Percentiles rank a stretch among this genome's conserved stretches.
These are phyloP conservation scores for Halichondria panicea DNA, from an alignment of 37 sponge, comb jelly and placozoan genomes.

Conservation along the genomic window DNA sequence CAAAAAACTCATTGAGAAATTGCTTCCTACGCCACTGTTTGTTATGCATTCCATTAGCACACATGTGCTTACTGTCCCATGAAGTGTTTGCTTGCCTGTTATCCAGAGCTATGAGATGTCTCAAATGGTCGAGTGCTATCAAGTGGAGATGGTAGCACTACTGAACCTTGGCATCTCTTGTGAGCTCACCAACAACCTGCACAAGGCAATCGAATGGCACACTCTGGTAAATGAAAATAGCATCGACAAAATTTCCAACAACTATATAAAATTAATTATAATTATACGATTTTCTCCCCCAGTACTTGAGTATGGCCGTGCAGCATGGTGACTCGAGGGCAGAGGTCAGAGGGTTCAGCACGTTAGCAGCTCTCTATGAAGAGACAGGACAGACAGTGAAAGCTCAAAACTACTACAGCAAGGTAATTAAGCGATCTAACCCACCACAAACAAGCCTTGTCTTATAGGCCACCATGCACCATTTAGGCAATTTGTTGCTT, in stretches of 20 bases:
- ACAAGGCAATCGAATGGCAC: slow-evolving; percentile 72
- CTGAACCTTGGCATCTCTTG: slow-evolving; percentile 64
- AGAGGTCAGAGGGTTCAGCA: slow-evolving; percentile 43
- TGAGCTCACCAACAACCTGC: slow-evolving; percentile 35
- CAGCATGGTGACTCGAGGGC: slow-evolving; percentile 29
- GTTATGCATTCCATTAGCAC: too few relatives aligned
- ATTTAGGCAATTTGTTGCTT: too few relatives aligned
- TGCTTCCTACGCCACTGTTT: too few relatives aligned
- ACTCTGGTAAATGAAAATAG: slow-evolving; percentile 46
- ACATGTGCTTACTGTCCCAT: not conserved
- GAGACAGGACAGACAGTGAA: slow-evolving; percentile 27
- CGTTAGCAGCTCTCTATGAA: slow-evolving; percentile 36
- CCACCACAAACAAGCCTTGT: too few relatives aligned
- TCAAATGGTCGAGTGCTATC: slow-evolving; percentile 1
- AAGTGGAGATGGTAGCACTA: slow-evolving; percentile 35
- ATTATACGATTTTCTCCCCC: not conserved
- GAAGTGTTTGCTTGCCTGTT: not conserved
- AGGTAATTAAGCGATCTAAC: slow-evolving; percentile 26
- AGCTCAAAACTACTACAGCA: slow-evolving; percentile 48
- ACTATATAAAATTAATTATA: not conserved
- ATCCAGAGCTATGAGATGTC: slow-evolving; percentile 47
- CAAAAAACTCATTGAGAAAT: too few relatives aligned
- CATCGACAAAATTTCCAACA: not conserved
- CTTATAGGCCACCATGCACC: too few relatives aligned
- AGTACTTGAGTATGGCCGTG: slow-evolving; percentile 54